Base-by-base conservation (phyloP, 1,140 invertebrate genomes). In the Eulimnadia texana region DNA sequence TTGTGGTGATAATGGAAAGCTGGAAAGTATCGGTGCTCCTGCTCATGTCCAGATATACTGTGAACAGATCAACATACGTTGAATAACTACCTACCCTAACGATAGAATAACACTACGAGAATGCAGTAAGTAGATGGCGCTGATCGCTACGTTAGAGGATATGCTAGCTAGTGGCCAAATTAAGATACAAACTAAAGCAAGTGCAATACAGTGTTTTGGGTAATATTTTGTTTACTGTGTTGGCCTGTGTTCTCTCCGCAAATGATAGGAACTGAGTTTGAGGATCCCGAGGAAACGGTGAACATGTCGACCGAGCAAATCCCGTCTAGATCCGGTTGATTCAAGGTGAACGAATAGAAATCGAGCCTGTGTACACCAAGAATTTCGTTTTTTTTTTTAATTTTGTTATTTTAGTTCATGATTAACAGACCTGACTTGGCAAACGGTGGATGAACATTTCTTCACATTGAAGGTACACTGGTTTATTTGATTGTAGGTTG, bases 301-400 rank as follows among this genome's bases (percentile, higher is more conserved):
- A 90, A 70, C 6, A 81, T 78, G 70, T 90, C 88, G 0, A 77
- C 80, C 2, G 75, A 70, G 69, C 88, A 91, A 47, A 75, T 75
- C 1, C 88, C 87, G 68, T 82, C 82, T n/a, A n/a, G n/a, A 0
- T 83, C 79, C 0, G 88, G 88, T 62, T 85, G 83, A 0, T 83
- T 78, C 13, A 90, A 68, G 50, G 78, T 78, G 53, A 90, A 79
- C 50, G 85, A 83, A 52, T 85, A 65, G 66, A 90, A 88, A 65
- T 90, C 86, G 33, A 92, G 75, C 22, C 85, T 61, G 54, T 42
- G 6, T 20, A 60, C 25, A 6, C 20, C 58, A 20, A n/a, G n/a
- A n/a, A n/a, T n/a, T n/a, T n/a, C n/a, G n/a, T n/a, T n/a, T n/a
- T n/a, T n/a, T n/a, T n/a, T n/a, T n/a, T n/a, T n/a, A n/a, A n/a